Conservation (phyloP, 2,888 invertebrate species). For the Limnephilus rhombicus region DNA sequence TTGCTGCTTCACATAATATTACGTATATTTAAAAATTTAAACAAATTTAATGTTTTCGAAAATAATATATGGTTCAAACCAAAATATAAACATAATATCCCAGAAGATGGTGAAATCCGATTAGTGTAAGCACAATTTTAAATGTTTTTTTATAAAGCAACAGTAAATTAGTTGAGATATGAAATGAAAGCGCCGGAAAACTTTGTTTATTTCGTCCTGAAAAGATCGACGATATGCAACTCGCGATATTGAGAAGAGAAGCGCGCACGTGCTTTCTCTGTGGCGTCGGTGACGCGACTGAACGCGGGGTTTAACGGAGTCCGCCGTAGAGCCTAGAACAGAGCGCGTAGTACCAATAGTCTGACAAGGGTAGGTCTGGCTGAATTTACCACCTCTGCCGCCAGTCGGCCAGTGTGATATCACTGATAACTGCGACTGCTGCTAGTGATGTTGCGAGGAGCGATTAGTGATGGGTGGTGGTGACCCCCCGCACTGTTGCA, state of each 20-base stretch:
- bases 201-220: slow-evolving; percentile 28
- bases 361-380: slow-evolving; percentile 31
- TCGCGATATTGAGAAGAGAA: neutral
- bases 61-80: neutral
- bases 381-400: neutral
- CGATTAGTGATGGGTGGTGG: neutral
- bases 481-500: neutral
- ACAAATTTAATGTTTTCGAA: neutral
- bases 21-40: neutral
- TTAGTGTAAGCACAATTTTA: neutral
- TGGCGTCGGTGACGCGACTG: slow-evolving; percentile 58
- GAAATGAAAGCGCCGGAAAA: slow-evolving; percentile 5
- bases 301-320: neutral
- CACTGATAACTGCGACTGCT: neutral
- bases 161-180: neutral
- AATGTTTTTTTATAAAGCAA: neutral
- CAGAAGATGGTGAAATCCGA: neutral
- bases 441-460: neutral
- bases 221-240: slow-evolving; percentile 23
- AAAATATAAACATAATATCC: neutral
- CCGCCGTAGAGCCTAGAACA: neutral
- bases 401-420: neutral
- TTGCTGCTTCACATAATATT: slow-evolving; percentile 2
- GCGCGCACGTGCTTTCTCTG: neutral
- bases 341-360: neutral